A percentile compares a stretch with the other conserved stretches of the same genome.
Evolutionary conservation across 2,797 vertebrate species (phyloP).

Genomic region (Champsocephalus esox): DNA sequence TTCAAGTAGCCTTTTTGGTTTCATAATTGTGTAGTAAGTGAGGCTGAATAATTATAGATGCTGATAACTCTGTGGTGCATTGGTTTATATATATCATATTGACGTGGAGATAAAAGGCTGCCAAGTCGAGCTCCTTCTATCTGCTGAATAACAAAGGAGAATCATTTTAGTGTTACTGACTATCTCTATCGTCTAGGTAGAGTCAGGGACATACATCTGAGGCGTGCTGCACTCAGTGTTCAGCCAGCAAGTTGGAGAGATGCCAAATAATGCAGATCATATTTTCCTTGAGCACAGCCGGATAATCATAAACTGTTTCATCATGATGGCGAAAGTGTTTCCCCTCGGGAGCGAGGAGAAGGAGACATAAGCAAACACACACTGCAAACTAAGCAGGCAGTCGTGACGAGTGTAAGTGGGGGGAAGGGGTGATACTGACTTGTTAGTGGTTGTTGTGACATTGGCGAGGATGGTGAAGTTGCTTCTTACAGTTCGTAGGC

Average conservation of each 20-base stretch:
- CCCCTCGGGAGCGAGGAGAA: constrained; percentile 44
- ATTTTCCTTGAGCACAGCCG: constrained; percentile 59
- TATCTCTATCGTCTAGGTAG: constrained; percentile 62
- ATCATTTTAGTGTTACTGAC: constrained; percentile 79
- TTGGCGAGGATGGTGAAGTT: constrained; percentile 97
- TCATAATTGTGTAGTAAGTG: constrained; percentile 35
- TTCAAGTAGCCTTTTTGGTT: constrained; percentile 39
- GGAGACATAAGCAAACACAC: constrained; percentile 58
- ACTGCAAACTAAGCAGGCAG: constrained; percentile 64
- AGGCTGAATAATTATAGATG: constrained; percentile 70
- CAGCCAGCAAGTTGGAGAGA: constrained; percentile 42
- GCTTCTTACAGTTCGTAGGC: constrained; percentile 95
- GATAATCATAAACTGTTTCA: constrained; percentile 60
- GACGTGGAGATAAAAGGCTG: constrained; percentile 72
- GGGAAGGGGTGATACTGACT: constrained; percentile 86
- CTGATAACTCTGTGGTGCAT: constrained; percentile 66
- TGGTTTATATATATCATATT: constrained; percentile 77
- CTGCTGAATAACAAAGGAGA: constrained; percentile 71
- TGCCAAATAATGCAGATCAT: constrained; percentile 55
- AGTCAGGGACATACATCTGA: constrained; percentile 67
- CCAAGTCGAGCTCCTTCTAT: constrained; percentile 65
- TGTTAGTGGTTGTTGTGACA: constrained; percentile 92
- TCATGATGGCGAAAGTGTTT: constrained; percentile 58
- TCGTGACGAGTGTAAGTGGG: constrained; percentile 54
- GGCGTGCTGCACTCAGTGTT: constrained; percentile 36